phyloP scores from a whole-genome alignment of 2,797 vertebrate species.

The Molothrus aeneus region DNA sequence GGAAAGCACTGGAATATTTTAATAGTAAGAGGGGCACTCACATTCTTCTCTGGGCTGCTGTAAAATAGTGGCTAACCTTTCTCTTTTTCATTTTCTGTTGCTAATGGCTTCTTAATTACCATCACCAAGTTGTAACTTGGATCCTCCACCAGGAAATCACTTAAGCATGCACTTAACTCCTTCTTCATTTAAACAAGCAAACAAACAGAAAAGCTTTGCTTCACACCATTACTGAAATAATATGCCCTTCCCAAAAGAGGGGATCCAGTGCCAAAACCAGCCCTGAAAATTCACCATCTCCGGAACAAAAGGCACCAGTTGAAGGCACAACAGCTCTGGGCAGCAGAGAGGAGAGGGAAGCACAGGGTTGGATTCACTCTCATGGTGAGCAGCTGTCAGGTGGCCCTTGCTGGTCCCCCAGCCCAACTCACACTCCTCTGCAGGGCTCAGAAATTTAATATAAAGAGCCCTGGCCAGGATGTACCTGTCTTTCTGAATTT shows the following conservation, averaged over 20 bases:
- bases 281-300: neutral
- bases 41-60: neutral
- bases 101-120: neutral
- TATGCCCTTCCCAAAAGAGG: neutral
- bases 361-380: neutral
- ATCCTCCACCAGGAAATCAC: conserved; percentile 10
- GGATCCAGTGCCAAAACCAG: neutral
- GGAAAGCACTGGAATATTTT: conserved; percentile 15
- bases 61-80: neutral
- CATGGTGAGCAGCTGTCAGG: neutral
- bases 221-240: neutral
- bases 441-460: neutral
- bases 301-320: neutral
- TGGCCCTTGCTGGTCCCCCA: neutral
- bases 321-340: neutral
- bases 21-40: neutral
- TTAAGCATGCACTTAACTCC: neutral
- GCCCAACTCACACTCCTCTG: neutral
- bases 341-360: neutral
- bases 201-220: neutral
- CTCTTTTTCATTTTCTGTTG: neutral
- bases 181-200: neutral
- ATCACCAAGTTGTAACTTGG: neutral
- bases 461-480: neutral
- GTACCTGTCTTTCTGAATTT: neutral